A percentile compares a stretch with the other conserved stretches of the same genome.
phyloP scores from a whole-genome alignment of 2,113 vertebrate species.

The Pachycephala philippinensis region DNA sequence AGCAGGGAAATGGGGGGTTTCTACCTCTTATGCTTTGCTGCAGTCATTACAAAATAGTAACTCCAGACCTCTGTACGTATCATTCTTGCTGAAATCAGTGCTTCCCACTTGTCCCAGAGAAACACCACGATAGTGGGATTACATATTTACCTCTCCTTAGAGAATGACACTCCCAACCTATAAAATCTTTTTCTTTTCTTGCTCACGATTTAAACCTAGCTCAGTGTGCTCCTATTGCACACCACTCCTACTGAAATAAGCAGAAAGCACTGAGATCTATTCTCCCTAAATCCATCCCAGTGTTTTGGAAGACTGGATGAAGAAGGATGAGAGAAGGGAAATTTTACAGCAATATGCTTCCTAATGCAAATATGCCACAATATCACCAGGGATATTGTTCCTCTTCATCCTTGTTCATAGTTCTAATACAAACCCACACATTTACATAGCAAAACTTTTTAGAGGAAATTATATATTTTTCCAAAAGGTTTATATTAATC shows the following conservation, averaged over 20 bases:
- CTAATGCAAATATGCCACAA: neutral
- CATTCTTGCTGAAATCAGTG: neutral
- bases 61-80: neutral
- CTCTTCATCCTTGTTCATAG: neutral
- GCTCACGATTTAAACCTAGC: neutral
- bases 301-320: neutral
- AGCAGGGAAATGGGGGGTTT: neutral
- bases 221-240: neutral
- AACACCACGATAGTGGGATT: neutral
- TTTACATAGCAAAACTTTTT: neutral
- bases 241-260: neutral
- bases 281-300: neutral
- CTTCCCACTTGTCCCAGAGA: neutral
- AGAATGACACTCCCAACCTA: neutral
- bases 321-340: neutral
- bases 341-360: neutral
- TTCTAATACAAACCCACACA: neutral
- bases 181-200: neutral
- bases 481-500: neutral
- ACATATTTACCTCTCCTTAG: neutral
- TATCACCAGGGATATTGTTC: neutral
- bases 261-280: neutral
- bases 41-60: fast-evolving
- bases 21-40: neutral
- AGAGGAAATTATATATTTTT: neutral